Evolutionary conservation across 37 sponge, comb jelly and placozoan species (phyloP).

Genomic region (Lycopodina hypogea): DNA sequence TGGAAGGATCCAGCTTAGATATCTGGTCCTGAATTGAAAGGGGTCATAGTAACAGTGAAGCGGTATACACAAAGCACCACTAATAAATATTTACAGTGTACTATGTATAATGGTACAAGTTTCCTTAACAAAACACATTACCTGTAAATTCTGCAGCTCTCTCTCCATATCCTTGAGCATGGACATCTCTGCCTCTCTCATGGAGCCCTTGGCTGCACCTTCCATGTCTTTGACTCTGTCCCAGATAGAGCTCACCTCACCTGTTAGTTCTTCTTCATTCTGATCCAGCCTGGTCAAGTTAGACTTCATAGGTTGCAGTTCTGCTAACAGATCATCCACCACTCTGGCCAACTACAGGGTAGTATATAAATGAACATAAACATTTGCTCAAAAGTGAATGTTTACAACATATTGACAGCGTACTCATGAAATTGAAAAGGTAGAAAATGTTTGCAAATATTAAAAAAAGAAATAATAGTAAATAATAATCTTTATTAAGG

Average conservation of each 20-base stretch:
- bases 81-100: no score
- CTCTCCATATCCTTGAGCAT: constrained; percentile 32
- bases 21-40: no score
- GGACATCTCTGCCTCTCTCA: constrained; percentile 23
- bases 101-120: no score
- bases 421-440: no score
- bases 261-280: constrained; percentile 8
- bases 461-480: no score
- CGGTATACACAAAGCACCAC: no score
- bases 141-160: constrained; percentile 20
- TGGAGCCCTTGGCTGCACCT: constrained; percentile 31
- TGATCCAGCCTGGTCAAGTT: constrained; percentile 1
- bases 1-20: constrained; percentile 1
- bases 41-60: no score
- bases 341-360: constrained; percentile 53
- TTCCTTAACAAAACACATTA: no score
- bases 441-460: no score
- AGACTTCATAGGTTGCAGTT: constrained; percentile 43
- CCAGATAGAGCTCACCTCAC: constrained; percentile 9
- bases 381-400: background rate
- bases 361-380: background rate
- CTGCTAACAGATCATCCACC: constrained; percentile 70
- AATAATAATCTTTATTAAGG: no score
- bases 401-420: background rate
- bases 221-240: constrained; percentile 49